Percentiles rank a stretch among this genome's conserved stretches.
phyloP scores from a whole-genome alignment of 2,888 invertebrate genomes.

The Caenorhabditis drosophilae region DNA sequence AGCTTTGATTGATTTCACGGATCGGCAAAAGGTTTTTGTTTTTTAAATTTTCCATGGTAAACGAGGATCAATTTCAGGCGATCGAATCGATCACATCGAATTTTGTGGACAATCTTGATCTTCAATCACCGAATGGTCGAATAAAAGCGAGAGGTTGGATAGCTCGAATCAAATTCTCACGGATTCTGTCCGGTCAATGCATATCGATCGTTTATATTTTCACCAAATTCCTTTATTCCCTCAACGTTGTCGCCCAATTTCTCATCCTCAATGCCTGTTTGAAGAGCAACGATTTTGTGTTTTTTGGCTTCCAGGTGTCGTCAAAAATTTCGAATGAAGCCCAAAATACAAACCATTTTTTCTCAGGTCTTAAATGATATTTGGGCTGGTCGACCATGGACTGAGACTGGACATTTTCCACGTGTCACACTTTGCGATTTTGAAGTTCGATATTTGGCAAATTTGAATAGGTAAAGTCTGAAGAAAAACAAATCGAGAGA shows the following conservation, averaged over 20 bases:
- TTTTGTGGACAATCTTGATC: conserved; percentile 64
- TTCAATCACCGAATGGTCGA: conserved; percentile 49
- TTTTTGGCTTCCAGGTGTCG: conserved; percentile 65
- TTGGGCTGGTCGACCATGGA: conserved; percentile 62
- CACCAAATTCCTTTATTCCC: conserved; percentile 62
- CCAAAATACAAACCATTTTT: background rate
- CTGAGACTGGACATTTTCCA: conserved; percentile 67
- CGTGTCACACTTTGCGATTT: conserved; percentile 67
- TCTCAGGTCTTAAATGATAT: conserved; percentile 62
- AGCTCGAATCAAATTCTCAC: conserved; percentile 56
- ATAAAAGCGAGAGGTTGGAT: conserved; percentile 42
- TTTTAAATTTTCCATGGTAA: too few species aligned
- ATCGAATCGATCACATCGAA: conserved; percentile 56
- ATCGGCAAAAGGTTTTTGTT: conserved; percentile 59
- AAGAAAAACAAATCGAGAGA: too few species aligned
- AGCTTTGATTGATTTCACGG: conserved; percentile 57
- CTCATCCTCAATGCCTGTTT: conserved; percentile 63
- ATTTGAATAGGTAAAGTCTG: conserved; percentile 65
- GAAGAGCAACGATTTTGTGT: conserved; percentile 58
- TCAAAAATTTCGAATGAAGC: background rate
- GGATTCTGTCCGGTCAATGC: conserved; percentile 63
- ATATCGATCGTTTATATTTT: conserved; percentile 55
- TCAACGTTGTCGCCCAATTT: conserved; percentile 65
- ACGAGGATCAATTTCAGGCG: too few species aligned
- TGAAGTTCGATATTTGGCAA: conserved; percentile 67